These are phyloP conservation scores for Cebus imitator DNA, from an alignment of 2,113 vertebrate species.

Conservation along the genomic window DNA sequence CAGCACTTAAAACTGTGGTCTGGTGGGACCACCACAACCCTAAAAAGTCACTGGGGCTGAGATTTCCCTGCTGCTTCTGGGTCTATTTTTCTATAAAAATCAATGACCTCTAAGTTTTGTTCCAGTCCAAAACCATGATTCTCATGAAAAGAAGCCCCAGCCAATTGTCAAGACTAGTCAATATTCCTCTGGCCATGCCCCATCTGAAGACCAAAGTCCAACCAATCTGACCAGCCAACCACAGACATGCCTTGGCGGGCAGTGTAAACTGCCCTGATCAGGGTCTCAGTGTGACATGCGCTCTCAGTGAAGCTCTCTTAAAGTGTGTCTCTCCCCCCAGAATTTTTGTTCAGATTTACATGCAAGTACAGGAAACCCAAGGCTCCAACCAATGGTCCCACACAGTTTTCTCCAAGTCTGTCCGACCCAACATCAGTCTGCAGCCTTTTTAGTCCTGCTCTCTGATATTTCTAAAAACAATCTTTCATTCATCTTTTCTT, in stretches of 20 bases:
- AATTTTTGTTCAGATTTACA: background rate
- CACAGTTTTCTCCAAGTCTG: background rate
- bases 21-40: background rate
- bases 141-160: background rate
- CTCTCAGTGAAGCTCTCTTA: background rate
- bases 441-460: background rate
- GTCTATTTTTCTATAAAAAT: background rate
- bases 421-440: background rate
- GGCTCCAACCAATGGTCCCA: background rate
- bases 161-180: background rate
- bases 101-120: background rate
- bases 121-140: background rate
- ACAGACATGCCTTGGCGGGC: fast-evolving
- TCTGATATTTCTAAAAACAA: background rate
- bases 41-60: background rate
- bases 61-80: background rate
- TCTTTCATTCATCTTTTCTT: background rate
- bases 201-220: background rate
- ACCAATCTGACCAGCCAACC: background rate
- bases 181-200: background rate
- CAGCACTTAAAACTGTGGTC: background rate
- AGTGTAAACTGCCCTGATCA: background rate
- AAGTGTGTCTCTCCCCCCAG: background rate
- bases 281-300: background rate
- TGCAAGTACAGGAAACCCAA: background rate